phyloP scores from a whole-genome alignment of 2,797 vertebrate genomes.

The Etheostoma nigrum region DNA sequence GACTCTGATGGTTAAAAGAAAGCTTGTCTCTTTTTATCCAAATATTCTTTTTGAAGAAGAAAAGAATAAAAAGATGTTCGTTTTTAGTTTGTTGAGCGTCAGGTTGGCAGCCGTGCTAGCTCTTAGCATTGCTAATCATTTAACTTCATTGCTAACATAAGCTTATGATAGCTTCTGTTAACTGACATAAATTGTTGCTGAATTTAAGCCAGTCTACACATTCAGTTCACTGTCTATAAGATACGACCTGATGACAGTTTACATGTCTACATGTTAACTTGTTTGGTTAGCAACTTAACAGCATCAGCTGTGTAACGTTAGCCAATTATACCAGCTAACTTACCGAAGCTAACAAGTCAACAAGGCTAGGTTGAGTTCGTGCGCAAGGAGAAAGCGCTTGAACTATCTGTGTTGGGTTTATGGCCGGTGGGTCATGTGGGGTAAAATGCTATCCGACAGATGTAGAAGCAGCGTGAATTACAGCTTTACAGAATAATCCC shows the following conservation, averaged over 20 bases:
- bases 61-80: not conserved
- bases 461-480: conserved; percentile 30
- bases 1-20: not conserved
- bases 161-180: conserved; percentile 1
- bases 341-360: conserved; percentile 54
- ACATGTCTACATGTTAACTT: conserved; percentile 4
- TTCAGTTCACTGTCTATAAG: accelerated
- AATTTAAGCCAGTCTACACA: accelerated
- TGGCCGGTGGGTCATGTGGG: conserved; percentile 1
- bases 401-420: conserved; percentile 1
- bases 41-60: not conserved
- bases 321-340: conserved; percentile 55
- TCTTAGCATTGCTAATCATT: conserved; percentile 55
- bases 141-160: conserved; percentile 43
- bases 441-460: conserved; percentile 23
- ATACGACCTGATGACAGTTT: not conserved
- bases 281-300: conserved; percentile 17
- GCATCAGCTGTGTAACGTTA: conserved; percentile 24
- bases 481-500: conserved; percentile 45
- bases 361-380: conserved; percentile 48
- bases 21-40: not conserved
- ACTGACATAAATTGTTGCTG: not conserved
- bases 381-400: not conserved
- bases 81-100: conserved; percentile 26
- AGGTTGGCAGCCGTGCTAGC: conserved; percentile 51